Evolutionary conservation across 2,888 invertebrate genomes (phyloP).

Genomic region (Catocala nupta): DNA sequence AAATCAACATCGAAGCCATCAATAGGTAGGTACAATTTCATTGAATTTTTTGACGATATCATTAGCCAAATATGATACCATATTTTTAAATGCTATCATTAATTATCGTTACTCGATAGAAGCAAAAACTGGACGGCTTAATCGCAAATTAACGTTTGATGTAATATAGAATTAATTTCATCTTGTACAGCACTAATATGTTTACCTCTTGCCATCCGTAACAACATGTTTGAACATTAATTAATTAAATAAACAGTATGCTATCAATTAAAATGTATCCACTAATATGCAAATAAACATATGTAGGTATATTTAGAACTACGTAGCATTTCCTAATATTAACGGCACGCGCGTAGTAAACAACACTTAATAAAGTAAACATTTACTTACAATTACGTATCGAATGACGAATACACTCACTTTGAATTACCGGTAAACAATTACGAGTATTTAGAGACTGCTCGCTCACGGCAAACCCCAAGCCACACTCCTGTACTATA

Average conservation of each 20-base stretch:
- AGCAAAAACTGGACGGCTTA: too few species aligned
- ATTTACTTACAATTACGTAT: slow-evolving; percentile 29
- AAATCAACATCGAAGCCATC: too few species aligned
- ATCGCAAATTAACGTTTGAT: too few species aligned
- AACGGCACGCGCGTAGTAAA: slow-evolving; percentile 19
- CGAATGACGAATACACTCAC: slow-evolving; percentile 21
- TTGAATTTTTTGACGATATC: too few species aligned
- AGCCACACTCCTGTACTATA: too few species aligned
- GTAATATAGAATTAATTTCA: too few species aligned
- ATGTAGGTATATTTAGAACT: slow-evolving; percentile 1
- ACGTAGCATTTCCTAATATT: slow-evolving; percentile 18
- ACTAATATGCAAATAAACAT: slow-evolving; percentile 2
- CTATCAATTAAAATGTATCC: background rate
- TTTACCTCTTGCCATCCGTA: background rate
- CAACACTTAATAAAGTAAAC: slow-evolving; percentile 37
- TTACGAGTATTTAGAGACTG: background rate
- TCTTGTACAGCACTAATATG: background rate
- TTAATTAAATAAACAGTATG: background rate
- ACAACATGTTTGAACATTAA: background rate
- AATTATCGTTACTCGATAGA: too few species aligned
- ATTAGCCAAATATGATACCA: too few species aligned
- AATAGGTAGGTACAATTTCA: too few species aligned
- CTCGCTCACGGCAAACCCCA: too few species aligned
- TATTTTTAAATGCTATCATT: too few species aligned
- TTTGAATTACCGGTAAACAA: slow-evolving; percentile 25